phyloP scores from a whole-genome alignment of 2,113 vertebrate genomes.

The Festucalex cinctus region DNA sequence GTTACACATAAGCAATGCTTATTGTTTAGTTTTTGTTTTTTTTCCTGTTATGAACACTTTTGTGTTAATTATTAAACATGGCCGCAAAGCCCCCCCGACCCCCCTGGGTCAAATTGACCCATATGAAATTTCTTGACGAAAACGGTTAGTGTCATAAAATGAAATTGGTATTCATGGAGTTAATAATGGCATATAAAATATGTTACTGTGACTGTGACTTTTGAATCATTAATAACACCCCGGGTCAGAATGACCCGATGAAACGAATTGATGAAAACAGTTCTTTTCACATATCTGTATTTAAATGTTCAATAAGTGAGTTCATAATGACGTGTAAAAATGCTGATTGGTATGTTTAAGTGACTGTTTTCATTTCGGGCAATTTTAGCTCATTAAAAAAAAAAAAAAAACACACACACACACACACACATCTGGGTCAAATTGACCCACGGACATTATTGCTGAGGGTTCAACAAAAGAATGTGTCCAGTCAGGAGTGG shows the following conservation, averaged over 20 bases:
- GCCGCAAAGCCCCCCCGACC: neutral
- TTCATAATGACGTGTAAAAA: neutral
- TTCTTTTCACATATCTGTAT: neutral
- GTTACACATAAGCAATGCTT: neutral
- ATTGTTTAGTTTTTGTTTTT: neutral
- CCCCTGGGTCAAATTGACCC: neutral
- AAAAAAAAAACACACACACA: neutral
- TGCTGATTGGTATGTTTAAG: neutral
- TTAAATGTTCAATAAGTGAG: neutral
- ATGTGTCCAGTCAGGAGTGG: conserved; percentile 24
- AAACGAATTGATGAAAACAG: neutral
- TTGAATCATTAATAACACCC: neutral
- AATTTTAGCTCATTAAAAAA: neutral
- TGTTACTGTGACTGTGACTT: neutral
- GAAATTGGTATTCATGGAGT: neutral
- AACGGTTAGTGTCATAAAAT: neutral
- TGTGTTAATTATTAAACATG: neutral
- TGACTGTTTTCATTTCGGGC: neutral
- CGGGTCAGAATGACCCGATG: neutral
- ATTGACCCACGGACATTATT: neutral
- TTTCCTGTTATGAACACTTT: neutral
- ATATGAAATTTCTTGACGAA: neutral
- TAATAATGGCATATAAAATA: neutral
- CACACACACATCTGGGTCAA: neutral
- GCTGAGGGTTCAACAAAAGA: conserved; percentile 1